These are phyloP conservation scores for Coptotermes formosanus DNA, from an alignment of 1,140 invertebrate species.

Conservation along the genomic window DNA sequence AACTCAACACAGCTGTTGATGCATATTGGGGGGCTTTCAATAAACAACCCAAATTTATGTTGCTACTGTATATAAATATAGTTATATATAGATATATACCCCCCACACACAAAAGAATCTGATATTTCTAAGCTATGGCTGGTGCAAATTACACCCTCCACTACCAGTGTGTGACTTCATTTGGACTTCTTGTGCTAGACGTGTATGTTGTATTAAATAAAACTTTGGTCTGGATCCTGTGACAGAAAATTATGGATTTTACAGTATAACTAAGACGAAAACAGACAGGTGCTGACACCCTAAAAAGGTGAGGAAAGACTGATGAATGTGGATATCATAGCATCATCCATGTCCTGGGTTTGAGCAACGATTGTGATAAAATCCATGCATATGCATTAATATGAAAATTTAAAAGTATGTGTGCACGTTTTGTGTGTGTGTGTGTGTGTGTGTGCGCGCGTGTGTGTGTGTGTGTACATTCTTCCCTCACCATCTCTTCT, in stretches of 20 bases:
- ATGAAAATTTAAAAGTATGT: neutral
- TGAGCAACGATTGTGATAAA: slow-evolving; percentile 12
- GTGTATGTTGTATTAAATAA: too few relatives aligned
- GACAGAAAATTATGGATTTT: too few relatives aligned
- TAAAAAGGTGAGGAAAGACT: neutral
- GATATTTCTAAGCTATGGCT: neutral
- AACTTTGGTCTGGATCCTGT: too few relatives aligned
- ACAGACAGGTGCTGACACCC: too few relatives aligned
- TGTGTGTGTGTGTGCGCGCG: too few relatives aligned
- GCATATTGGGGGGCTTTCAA: slow-evolving; percentile 9
- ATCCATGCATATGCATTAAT: neutral
- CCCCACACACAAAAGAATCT: neutral
- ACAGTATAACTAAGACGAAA: too few relatives aligned
- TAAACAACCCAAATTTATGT: slow-evolving; percentile 3
- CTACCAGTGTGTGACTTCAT: neutral
- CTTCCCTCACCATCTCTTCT: neutral
- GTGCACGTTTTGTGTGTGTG: too few relatives aligned
- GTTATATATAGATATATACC: neutral
- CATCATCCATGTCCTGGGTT: neutral
- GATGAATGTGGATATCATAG: neutral
- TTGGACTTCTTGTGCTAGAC: too few relatives aligned
- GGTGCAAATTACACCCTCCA: neutral
- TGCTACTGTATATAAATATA: slow-evolving; percentile 20
- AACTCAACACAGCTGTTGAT: slow-evolving; percentile 9
- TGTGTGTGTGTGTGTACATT: too few relatives aligned